Conservation (phyloP, 2,888 invertebrate genomes). For the Siphlonurus alternatus region DNA sequence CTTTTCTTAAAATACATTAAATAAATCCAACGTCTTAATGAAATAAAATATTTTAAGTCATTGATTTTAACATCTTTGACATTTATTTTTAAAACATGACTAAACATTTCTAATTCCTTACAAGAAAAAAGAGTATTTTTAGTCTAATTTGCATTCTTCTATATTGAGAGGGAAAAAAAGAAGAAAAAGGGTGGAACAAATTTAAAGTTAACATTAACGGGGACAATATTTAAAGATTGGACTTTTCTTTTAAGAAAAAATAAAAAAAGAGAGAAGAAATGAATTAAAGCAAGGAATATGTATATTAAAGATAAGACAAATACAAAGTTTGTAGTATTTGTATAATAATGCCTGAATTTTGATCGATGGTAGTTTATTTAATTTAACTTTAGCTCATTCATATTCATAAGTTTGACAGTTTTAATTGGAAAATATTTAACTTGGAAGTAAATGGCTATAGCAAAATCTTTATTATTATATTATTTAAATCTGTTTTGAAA, state of each 20-base stretch:
- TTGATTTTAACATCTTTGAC: neutral
- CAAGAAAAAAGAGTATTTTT: neutral
- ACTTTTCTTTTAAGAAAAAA: neutral
- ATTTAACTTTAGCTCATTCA: too few relatives aligned
- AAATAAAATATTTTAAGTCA: too few relatives aligned
- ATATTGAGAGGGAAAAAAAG: neutral
- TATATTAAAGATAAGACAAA: neutral
- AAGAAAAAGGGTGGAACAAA: neutral
- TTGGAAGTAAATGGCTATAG: too few relatives aligned
- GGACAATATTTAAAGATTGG: neutral
- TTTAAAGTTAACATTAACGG: neutral
- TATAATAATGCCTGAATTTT: too few relatives aligned
- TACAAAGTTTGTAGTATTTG: too few relatives aligned
- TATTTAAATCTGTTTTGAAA: too few relatives aligned
- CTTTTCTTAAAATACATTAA: too few relatives aligned
- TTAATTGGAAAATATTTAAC: too few relatives aligned
- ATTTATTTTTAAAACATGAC: neutral
- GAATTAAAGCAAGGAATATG: neutral
- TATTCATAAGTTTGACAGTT: too few relatives aligned
- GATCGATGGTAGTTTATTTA: too few relatives aligned
- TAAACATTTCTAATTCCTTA: neutral
- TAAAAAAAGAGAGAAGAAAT: neutral
- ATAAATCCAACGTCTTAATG: too few relatives aligned
- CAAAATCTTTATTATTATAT: too few relatives aligned
- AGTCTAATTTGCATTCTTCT: neutral